Evolutionary conservation across 2,113 vertebrate genomes (phyloP).

Genomic region (Anthoscopus minutus): DNA sequence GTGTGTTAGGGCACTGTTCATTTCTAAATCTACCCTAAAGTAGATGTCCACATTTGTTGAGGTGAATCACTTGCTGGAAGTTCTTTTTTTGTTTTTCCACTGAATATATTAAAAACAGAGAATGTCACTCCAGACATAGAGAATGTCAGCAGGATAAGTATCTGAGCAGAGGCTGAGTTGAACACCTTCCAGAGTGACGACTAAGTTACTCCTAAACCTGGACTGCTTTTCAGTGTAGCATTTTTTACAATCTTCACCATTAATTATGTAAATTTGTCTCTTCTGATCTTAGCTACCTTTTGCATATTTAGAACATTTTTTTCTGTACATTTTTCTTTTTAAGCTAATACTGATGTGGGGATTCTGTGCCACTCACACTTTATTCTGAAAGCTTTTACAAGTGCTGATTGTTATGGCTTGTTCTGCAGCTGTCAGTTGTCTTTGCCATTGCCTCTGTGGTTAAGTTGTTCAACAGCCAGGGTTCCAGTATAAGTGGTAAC

Average conservation of each 20-base stretch:
- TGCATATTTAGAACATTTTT: background rate
- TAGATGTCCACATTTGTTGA: background rate
- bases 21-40: background rate
- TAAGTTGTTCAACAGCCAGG: background rate
- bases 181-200: background rate
- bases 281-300: background rate
- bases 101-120: background rate
- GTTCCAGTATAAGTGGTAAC: background rate
- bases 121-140: background rate
- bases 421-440: background rate
- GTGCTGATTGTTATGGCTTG: fast-evolving
- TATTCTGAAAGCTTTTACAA: background rate
- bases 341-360: background rate
- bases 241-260: background rate
- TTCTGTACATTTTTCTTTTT: background rate
- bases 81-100: background rate
- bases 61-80: background rate
- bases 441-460: background rate
- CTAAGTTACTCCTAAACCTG: background rate
- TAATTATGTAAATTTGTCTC: background rate
- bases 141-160: background rate
- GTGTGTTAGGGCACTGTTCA: background rate
- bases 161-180: background rate
- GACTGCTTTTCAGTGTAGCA: background rate
- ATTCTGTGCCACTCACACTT: background rate